Conservation (phyloP, 2,797 vertebrate genomes). For the Sebastes taczanowskii region DNA sequence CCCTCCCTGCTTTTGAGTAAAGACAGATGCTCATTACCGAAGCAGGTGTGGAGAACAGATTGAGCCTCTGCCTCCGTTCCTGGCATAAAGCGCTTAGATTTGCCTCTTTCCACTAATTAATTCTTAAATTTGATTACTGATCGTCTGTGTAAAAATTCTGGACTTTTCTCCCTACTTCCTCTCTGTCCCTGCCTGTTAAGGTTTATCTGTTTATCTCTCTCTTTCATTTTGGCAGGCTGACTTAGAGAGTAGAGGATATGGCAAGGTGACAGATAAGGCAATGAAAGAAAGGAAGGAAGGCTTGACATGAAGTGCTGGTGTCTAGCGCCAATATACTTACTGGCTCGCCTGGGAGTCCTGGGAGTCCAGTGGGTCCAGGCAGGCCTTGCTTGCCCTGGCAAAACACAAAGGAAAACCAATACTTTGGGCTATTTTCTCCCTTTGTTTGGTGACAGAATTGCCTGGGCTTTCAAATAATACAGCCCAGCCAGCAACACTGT, state of each 20-base stretch:
- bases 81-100: slow-evolving; percentile 77
- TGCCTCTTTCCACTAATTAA: slow-evolving; percentile 82
- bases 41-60: slow-evolving; percentile 85
- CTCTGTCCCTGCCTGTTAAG: slow-evolving; percentile 49
- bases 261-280: slow-evolving; percentile 62
- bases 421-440: slow-evolving; percentile 39
- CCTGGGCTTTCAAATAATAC: slow-evolving; percentile 22
- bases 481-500: slow-evolving; percentile 5
- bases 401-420: slow-evolving; percentile 54
- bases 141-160: slow-evolving; percentile 72
- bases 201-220: slow-evolving; percentile 65
- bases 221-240: slow-evolving; percentile 51
- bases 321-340: slow-evolving; percentile 81
- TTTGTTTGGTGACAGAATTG: slow-evolving; percentile 44
- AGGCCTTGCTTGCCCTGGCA: slow-evolving; percentile 89
- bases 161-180: slow-evolving; percentile 50
- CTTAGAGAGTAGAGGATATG: slow-evolving; percentile 36
- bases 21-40: slow-evolving; percentile 85
- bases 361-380: slow-evolving; percentile 84
- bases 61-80: slow-evolving; percentile 76
- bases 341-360: slow-evolving; percentile 87
- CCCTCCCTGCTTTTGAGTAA: slow-evolving; percentile 80
- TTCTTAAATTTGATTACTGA: slow-evolving; percentile 85
- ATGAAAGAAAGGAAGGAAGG: slow-evolving; percentile 29
- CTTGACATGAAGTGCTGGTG: slow-evolving; percentile 58